Evolutionary conservation across 1,140 invertebrate genomes (phyloP), one percentile per base, ranked within the genome.

Genomic region (Caenorhabditis remanei): DNA sequence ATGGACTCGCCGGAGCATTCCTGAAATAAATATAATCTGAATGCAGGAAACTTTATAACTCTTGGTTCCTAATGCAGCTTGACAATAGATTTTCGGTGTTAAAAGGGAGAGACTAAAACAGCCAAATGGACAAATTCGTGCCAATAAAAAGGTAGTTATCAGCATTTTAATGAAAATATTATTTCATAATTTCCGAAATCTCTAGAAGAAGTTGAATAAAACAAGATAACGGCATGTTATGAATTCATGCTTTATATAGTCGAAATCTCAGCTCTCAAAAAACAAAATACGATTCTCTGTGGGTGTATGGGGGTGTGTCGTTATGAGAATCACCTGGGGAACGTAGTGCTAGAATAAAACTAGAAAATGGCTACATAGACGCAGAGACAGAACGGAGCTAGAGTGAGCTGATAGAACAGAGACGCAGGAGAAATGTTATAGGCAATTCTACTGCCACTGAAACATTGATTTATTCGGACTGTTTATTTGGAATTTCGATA

Each of bases 221-320:
- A 5, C 4, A 71, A 43, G 5, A 16, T 7, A 71, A 71, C 16
- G 16, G 4, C 11, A 53, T 53, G 16, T 14, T 14, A 53, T 11
- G 50, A 53, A 14, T 53, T 53, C 50, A 11, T 71, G 4, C 6
- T 8, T 63, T 63, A 32, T 63, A 63, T 63, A 71, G 40, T 8
- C 11, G 2, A 65, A 32, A n/a, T 40, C n/a, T 63, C 40, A 43
- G 14, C 41, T 63, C 14, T 58, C 65, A 71, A 19, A 43, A 16
- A 71, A 7, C 65, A 71, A 71, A 71, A 71, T 71, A 71, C 41
- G 65, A 71, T 43, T 71, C 5, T 71, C 19, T 24, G 7, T 43
- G 6, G 56, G 55, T 53, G 50, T 53, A n/a, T 7, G 19, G 1
- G 21, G 21, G 61, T 21, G 61, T 11, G 24, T 32, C 2, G 9